Percentiles rank a stretch among this genome's conserved stretches.
Conservation (phyloP, 37 sponge, comb jelly and placozoan genomes). For the Hexactinellida sp. region DNA sequence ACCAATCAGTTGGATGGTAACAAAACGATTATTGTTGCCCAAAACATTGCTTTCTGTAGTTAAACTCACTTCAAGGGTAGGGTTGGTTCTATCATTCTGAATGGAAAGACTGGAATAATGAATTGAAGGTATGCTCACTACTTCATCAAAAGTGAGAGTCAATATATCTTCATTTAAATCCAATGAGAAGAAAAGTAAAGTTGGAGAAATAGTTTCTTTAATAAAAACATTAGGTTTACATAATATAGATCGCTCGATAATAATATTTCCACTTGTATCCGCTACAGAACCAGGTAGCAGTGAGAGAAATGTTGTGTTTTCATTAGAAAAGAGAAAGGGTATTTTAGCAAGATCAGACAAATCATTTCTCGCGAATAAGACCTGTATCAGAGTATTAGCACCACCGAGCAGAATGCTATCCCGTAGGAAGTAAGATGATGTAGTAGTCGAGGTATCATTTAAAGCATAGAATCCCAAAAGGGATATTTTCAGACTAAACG, state of each 20-base stretch:
- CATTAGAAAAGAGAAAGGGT: slow-evolving; percentile 25
- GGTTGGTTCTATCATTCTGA: slow-evolving; percentile 22
- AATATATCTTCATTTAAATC: slow-evolving; percentile 58
- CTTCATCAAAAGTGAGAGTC: slow-evolving; percentile 53
- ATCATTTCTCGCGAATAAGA: slow-evolving; percentile 39
- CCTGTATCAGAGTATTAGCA: slow-evolving; percentile 25
- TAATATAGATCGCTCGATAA: slow-evolving; percentile 18
- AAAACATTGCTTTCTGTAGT: slow-evolving; percentile 38
- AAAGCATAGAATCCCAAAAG: slow-evolving; percentile 21
- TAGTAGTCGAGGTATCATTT: slow-evolving; percentile 20
- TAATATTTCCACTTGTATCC: slow-evolving; percentile 35
- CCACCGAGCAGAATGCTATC: slow-evolving; percentile 24
- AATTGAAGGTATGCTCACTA: slow-evolving; percentile 37
- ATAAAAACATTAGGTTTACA: slow-evolving; percentile 21
- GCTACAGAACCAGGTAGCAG: slow-evolving; percentile 31
- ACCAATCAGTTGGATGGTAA: slow-evolving; percentile 67
- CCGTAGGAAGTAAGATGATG: slow-evolving; percentile 25
- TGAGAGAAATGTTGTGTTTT: slow-evolving; percentile 30
- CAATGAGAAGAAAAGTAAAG: slow-evolving; percentile 36
- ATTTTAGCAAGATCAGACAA: slow-evolving; percentile 34
- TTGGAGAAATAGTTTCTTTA: slow-evolving; percentile 41
- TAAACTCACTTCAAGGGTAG: slow-evolving; percentile 23
- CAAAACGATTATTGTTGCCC: slow-evolving; percentile 25
- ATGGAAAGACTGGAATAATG: slow-evolving; percentile 34
- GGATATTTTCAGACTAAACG: slow-evolving; percentile 23